Percentiles rank a stretch among this genome's conserved stretches.
phyloP scores from a whole-genome alignment of 2,888 invertebrate species.

The Harpalus rubripes region DNA sequence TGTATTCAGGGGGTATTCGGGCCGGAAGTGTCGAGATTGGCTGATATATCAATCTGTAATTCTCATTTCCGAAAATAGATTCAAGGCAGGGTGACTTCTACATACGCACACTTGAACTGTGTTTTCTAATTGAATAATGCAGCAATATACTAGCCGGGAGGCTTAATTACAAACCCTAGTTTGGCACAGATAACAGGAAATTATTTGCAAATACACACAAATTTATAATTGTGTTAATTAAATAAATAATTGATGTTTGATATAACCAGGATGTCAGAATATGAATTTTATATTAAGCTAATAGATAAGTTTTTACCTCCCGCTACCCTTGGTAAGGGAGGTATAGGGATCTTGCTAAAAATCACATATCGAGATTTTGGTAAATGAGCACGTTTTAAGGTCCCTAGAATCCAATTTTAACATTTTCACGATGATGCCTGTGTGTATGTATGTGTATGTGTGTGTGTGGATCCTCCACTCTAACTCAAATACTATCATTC shows the following conservation, averaged over 20 bases:
- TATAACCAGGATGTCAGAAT: neutral
- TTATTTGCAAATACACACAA: neutral
- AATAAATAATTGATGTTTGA: conserved; percentile 11
- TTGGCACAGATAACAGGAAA: conserved; percentile 1
- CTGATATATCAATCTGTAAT: conserved; percentile 71
- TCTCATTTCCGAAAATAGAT: conserved; percentile 57
- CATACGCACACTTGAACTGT: conserved; percentile 21
- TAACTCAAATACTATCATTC: no score
- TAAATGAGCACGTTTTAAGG: no score
- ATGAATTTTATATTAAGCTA: no score
- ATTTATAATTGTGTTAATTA: conserved; percentile 3
- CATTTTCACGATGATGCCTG: no score
- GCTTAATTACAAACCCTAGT: conserved; percentile 21
- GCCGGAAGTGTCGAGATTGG: conserved; percentile 68
- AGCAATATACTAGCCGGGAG: conserved; percentile 14
- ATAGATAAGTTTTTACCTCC: no score
- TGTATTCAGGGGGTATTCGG: conserved; percentile 17
- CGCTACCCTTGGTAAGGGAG: no score
- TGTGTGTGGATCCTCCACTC: no score
- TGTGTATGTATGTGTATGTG: no score
- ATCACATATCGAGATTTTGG: no score
- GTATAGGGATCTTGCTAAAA: no score
- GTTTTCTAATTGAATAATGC: conserved; percentile 58
- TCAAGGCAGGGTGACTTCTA: conserved; percentile 30
- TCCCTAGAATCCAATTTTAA: no score